Base-by-base conservation (phyloP, 2,113 vertebrate species). In the Syngnathus typhle region DNA sequence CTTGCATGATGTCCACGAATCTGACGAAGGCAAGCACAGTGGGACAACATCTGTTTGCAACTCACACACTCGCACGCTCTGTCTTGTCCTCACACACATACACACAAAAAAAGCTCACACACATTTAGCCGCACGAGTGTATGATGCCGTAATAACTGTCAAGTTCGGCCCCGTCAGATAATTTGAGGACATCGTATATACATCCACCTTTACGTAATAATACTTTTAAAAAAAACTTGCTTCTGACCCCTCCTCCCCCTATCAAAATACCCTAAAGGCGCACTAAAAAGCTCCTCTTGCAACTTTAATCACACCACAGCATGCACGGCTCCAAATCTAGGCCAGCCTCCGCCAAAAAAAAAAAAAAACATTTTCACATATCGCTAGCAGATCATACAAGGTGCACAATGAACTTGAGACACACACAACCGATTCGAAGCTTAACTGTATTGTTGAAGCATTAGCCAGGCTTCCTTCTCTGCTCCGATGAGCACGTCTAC, bases 271-370 rank as follows among this genome's bases (percentile, higher is more conserved):
- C 55, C 55, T 36, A 36, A 85, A 74, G 73, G 83, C 69, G 66
- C 62, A 67, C 71, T 74, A 79, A 73, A 83, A 82, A 82, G 78
- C 82, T 65, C 76, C 78, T 84, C 77, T 64, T 85, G 84, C 84
- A 89, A 89, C 85, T 89, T 89, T 88, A 86, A 85, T 84, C 74
- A 81, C 82, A 82, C 67, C 70, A 76, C 74, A 82, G 73, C 76
- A 65, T 54, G 49, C 64, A 72, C 74, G 74, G 65, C 68, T 71
- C 58, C 82, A 76, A 78, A 85, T 85, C 79, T 80, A 82, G 82
- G 84, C 85, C 87, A 85, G 4, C 74, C 55, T 76, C 66, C 68
- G 41, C 41, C 41, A 13, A 44, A 62, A 61, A 54, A 54, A 54
- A 55, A 27, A 52, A 52, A n/a, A 71, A 80, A 79, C 64, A 68